Evolutionary conservation across 2,113 vertebrate species (phyloP).

Genomic region (Phocoena sinus): DNA sequence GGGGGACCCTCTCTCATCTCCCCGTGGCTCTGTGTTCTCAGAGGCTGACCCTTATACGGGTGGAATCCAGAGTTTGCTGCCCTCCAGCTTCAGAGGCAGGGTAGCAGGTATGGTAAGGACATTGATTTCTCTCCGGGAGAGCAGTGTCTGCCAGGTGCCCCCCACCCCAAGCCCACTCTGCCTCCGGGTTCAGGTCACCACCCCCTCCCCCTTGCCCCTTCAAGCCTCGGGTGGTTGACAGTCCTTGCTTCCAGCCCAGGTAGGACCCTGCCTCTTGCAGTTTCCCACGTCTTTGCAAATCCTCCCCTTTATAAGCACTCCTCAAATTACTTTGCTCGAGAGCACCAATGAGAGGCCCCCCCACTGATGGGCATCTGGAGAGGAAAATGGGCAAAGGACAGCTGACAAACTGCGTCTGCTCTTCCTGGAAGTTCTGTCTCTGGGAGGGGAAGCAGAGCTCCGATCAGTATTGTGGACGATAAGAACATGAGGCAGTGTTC

Average conservation of each 20-base stretch:
- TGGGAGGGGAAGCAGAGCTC: accelerated
- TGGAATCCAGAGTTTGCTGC: not conserved
- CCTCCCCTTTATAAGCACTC: too few species aligned
- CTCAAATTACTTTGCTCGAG: too few species aligned
- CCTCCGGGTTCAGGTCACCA: not conserved
- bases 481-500: accelerated
- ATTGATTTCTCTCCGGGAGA: too few species aligned
- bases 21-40: accelerated
- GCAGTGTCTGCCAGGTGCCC: not conserved
- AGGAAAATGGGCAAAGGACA: accelerated
- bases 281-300: accelerated
- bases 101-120: accelerated
- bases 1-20: not conserved
- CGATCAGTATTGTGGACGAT: accelerated
- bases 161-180: not conserved
- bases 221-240: not conserved
- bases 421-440: accelerated
- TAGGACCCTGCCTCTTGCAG: not conserved
- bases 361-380: accelerated
- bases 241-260: not conserved
- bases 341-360: accelerated
- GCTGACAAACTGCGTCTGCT: accelerated
- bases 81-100: not conserved
- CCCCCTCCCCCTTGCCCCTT: accelerated
- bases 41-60: not conserved